These are phyloP conservation scores for Ochropacha duplaris DNA, from an alignment of 2,888 invertebrate species.

Conservation along the genomic window DNA sequence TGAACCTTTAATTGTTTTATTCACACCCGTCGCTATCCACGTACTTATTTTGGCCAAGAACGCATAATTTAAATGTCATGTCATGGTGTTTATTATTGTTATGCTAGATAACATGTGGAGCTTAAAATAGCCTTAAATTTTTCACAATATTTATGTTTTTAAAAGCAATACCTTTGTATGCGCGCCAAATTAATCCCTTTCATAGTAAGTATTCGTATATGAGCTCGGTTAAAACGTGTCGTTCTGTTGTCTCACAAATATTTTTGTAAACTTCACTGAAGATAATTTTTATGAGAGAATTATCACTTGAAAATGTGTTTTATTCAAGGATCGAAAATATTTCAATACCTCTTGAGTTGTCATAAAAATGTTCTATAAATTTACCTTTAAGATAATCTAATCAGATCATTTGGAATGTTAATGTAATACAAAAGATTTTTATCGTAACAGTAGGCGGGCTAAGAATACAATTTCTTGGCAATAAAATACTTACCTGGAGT, in stretches of 20 bases:
- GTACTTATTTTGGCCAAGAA: not conserved
- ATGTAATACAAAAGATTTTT: conserved; percentile 10
- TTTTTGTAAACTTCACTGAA: not conserved
- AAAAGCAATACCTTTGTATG: conserved; percentile 21
- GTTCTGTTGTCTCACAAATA: not conserved
- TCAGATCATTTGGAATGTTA: conserved; percentile 13
- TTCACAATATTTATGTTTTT: conserved; percentile 23
- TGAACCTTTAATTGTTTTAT: not conserved
- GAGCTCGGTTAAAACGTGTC: not conserved
- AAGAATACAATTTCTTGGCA: conserved; percentile 7
- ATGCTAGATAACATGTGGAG: conserved; percentile 12
- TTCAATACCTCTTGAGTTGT: too few species aligned
- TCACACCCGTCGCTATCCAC: not conserved
- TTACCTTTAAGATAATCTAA: not conserved
- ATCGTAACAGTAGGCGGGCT: not conserved
- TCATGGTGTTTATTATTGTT: conserved; percentile 17
- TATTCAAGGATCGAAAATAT: too few species aligned
- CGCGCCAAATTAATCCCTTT: conserved; percentile 19
- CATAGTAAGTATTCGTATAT: conserved; percentile 5
- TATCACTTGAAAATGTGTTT: too few species aligned
- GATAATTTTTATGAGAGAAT: not conserved
- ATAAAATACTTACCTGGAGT: conserved; percentile 36
- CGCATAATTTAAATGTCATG: not conserved
- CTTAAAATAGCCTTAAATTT: conserved; percentile 16
- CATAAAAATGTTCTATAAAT: not conserved